Evolutionary conservation across 2,888 invertebrate genomes (phyloP).

Genomic region (Chrysotoxum bicinctum): DNA sequence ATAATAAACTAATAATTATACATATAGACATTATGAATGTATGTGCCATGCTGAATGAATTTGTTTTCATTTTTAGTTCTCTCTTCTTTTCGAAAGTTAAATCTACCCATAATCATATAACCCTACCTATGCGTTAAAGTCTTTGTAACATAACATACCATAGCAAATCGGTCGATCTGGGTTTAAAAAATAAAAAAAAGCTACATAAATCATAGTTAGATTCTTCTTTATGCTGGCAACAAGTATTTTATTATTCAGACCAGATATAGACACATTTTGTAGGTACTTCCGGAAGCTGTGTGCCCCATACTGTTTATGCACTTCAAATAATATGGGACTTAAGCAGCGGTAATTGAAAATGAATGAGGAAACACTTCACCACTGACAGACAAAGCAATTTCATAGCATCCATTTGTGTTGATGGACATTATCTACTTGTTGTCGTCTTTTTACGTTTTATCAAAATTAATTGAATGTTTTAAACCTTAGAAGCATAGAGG

Average conservation of each 20-base stretch:
- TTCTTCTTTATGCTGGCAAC: background rate
- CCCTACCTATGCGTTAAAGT: background rate
- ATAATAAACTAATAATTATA: background rate
- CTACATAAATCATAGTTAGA: background rate
- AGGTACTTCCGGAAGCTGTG: constrained; percentile 2
- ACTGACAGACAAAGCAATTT: background rate
- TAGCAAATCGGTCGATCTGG: background rate
- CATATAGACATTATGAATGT: background rate
- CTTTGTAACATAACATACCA: background rate
- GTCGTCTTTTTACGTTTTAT: background rate
- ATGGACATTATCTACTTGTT: background rate
- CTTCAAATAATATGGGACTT: background rate
- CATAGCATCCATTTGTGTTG: constrained; percentile 1
- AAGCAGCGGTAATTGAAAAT: constrained; percentile 36
- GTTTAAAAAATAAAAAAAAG: background rate
- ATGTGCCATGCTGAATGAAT: background rate
- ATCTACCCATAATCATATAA: background rate
- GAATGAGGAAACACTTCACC: constrained; percentile 30
- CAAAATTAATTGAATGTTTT: constrained; percentile 1
- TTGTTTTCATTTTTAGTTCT: background rate
- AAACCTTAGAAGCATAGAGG: background rate
- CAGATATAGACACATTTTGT: background rate
- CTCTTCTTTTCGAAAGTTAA: constrained; percentile 7
- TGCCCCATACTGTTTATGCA: background rate
- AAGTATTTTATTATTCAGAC: background rate